Base-by-base conservation (phyloP, 2,888 invertebrate genomes). In the Crocallis elinguaria region DNA sequence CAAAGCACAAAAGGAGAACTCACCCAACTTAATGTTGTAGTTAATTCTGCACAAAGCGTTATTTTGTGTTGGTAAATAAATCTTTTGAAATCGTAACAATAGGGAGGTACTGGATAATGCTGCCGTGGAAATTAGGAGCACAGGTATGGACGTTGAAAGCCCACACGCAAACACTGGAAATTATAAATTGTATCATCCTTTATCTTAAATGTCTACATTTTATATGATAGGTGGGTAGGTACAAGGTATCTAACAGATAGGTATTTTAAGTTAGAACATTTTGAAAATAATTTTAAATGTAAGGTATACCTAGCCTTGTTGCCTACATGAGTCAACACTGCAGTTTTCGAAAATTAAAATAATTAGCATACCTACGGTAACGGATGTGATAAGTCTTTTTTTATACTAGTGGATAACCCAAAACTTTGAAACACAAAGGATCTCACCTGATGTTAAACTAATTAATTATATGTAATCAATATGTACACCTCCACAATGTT, bases 71-170 rank as follows among this genome's bases (percentile, higher is more conserved):
- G 21, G 37, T 29, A 37, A 50, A 56, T 44, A 30, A 41, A 59
- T 52, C 52, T 60, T 59, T 60, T 49, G 55, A 50, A 48, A 56
- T 48, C 32, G 11, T 36, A 51, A 63, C 62, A 60, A 63, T 42
- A 53, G 56, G 38, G 33, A 12, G 12, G 36, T 27, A 23, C 17
- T 48, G 49, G 35, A 50, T 54, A 59, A 49, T 38, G 38, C 36
- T 19, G 36, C 16, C 42, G 39, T 3, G 32, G 49, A 57, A 57
- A 53, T 49, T 42, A 46, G 49, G 25, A 17, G 30, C 14, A 45
- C 45, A 33, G n/a, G 41, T 49, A 25, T 12, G 35, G 41, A 33
- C n/a, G 45, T n/a, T 41, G 36, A 36, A 57, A 49, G 48, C 56
- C 38, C 12, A 19, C 38, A 35, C 7, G 13, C 27, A 21, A 30